Evolutionary conservation across 1,140 invertebrate species (phyloP).

Genomic region (Aphelenchoides besseyi): DNA sequence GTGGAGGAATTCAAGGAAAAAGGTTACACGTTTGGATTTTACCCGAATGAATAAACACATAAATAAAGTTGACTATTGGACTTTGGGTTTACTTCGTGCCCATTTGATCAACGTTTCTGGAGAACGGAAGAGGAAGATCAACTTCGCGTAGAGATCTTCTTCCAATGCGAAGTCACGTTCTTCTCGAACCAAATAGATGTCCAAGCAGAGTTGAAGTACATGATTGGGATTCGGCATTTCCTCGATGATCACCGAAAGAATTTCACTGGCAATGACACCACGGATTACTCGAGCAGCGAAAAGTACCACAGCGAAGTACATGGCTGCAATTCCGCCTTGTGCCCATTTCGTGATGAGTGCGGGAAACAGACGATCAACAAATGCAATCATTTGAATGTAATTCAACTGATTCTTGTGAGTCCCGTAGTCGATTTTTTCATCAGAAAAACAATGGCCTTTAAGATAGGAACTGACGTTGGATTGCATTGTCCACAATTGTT

Average conservation of each 20-base stretch:
- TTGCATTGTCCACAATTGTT: constrained; percentile 6
- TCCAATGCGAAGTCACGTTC: constrained; percentile 86
- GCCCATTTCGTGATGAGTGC: constrained; percentile 33
- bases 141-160: constrained; percentile 94
- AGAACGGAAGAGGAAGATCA: constrained; percentile 95
- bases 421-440: constrained; percentile 18
- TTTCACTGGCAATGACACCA: constrained; percentile 79
- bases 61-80: background rate
- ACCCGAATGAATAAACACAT: background rate
- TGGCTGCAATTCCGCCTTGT: constrained; percentile 76
- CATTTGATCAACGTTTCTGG: constrained; percentile 96
- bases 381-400: constrained; percentile 54
- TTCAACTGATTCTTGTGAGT: constrained; percentile 12
- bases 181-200: constrained; percentile 94
- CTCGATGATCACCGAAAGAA: constrained; percentile 90
- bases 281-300: constrained; percentile 81
- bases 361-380: constrained; percentile 60
- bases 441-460: background rate
- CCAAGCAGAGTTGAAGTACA: constrained; percentile 81
- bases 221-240: constrained; percentile 91
- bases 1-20: no score
- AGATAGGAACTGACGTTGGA: background rate
- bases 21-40: no score
- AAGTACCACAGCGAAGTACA: constrained; percentile 96
- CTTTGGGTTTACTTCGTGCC: constrained; percentile 66